These are phyloP conservation scores for Oxytorus armatus DNA, from an alignment of 2,888 invertebrate genomes.

Conservation along the genomic window DNA sequence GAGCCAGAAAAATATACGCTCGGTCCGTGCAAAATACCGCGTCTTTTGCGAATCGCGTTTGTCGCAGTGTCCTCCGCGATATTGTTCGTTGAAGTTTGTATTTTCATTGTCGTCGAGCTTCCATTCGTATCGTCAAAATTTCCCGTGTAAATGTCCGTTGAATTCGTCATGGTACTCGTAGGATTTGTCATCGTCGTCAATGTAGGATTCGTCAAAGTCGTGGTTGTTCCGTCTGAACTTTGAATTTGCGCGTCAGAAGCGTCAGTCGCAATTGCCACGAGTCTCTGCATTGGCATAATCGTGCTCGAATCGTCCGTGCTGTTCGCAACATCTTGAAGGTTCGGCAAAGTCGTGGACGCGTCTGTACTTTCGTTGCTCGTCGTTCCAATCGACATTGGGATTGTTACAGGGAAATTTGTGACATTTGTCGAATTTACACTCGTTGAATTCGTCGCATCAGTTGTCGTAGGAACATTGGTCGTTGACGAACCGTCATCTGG, in stretches of 20 bases:
- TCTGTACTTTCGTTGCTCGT: slow-evolving; percentile 13
- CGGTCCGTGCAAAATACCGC: slow-evolving; percentile 68
- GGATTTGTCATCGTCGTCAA: slow-evolving; percentile 29
- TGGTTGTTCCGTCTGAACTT: slow-evolving; percentile 41
- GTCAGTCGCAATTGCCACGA: slow-evolving; percentile 32
- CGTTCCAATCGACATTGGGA: slow-evolving; percentile 63
- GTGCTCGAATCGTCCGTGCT: slow-evolving; percentile 35
- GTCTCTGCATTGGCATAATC: slow-evolving; percentile 38
- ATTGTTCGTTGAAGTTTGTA: slow-evolving; percentile 83
- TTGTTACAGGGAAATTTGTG: slow-evolving; percentile 63
- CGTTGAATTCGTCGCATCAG: slow-evolving; percentile 54
- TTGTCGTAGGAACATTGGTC: slow-evolving; percentile 48
- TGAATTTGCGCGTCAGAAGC: slow-evolving; percentile 37
- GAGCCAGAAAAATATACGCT: slow-evolving; percentile 77
- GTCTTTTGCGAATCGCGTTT: slow-evolving; percentile 73
- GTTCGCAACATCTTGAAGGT: slow-evolving; percentile 4
- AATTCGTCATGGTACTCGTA: slow-evolving; percentile 7
- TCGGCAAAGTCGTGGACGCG: slow-evolving; percentile 26
- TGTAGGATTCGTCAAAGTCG: slow-evolving; percentile 14
- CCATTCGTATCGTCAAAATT: slow-evolving; percentile 19
- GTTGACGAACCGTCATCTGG: not conserved
- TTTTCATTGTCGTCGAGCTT: slow-evolving; percentile 77
- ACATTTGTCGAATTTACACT: slow-evolving; percentile 47
- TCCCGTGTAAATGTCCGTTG: not conserved
- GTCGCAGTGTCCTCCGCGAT: slow-evolving; percentile 60